Evolutionary conservation across 2,888 invertebrate species (phyloP).

Genomic region (Crocallis elinguaria): DNA sequence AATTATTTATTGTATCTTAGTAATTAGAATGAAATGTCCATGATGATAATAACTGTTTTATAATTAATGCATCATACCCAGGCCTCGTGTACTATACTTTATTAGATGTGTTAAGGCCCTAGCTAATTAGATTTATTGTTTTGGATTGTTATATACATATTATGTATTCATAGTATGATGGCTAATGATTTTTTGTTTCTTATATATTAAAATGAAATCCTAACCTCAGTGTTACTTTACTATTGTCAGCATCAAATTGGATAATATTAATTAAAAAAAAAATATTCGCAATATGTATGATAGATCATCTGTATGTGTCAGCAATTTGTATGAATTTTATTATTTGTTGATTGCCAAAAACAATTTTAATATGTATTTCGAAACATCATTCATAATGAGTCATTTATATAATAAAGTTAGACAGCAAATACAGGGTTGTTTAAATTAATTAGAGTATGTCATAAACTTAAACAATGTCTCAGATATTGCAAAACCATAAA

Average conservation of each 20-base stretch:
- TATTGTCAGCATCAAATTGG: too few species aligned
- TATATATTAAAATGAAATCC: not conserved
- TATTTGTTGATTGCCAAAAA: too few species aligned
- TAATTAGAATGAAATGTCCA: constrained; percentile 31
- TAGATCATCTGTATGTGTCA: too few species aligned
- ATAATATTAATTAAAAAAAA: too few species aligned
- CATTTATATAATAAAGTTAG: not conserved
- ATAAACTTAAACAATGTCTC: too few species aligned
- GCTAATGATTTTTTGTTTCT: not conserved
- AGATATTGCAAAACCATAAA: too few species aligned
- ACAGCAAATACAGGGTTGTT: not conserved
- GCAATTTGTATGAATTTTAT: too few species aligned
- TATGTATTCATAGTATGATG: constrained; percentile 20
- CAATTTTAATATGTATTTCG: too few species aligned
- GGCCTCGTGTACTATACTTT: constrained; percentile 9
- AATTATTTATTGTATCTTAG: constrained; percentile 51
- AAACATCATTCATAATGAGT: too few species aligned
- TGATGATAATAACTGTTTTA: constrained; percentile 10
- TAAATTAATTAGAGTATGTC: too few species aligned
- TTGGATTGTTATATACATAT: constrained; percentile 22
- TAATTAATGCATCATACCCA: constrained; percentile 23
- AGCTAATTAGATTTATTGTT: constrained; percentile 7
- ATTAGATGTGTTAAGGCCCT: constrained; percentile 3
- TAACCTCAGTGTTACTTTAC: not conserved
- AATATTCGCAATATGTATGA: too few species aligned